Base-by-base conservation (phyloP, 2,888 invertebrate species). In the Erynnis tages region DNA sequence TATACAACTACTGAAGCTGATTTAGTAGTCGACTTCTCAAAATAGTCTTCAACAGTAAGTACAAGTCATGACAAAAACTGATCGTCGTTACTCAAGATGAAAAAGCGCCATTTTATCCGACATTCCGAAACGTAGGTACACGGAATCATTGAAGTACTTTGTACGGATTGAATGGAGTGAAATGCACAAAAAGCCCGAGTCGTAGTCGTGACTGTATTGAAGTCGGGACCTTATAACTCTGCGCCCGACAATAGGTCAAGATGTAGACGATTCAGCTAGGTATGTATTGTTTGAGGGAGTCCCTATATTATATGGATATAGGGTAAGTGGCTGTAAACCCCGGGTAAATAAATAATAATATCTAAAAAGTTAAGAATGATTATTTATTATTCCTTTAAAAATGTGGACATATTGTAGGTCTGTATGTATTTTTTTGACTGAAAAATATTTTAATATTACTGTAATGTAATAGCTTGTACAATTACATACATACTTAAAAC, bases 221-320 rank as follows among this genome's bases (percentile, higher is more conserved):
- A 25, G 21, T 27, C 34, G 27, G 25, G 16, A 13, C 35, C n/a
- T 30, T 35, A 50, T 50, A 34, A 50, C 50, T 43, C 50, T 43
- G 11, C 41, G 50, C 34, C 19, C 35, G 34, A 50, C 49, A 50
- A 50, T 50, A 50, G 41, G 49, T 50, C 49, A 50, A 50, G 49
- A 50, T 50, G 34, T 27, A 50, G 49, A 43, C 41, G 30, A 27
- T 35, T 50, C 41, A n/a, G 13, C 25, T 25, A 35, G 7, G 34
- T 34, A n/a, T 34, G n/a, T 16, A 10, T 50, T 21, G 3, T 10
- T 32, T 10, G 32, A 16, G 49, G 49, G 41, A 27, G 41, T 34
- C 0, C 1, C 10, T n/a, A 34, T 17, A 11, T 41, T 30, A n/a
- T n/a, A n/a, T n/a, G n/a, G n/a, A n/a, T n/a, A n/a, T n/a, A n/a